Evolutionary conservation across 2,113 vertebrate species (phyloP), one percentile per base, ranked within the genome.

Genomic region (Miniopterus natalensis): DNA sequence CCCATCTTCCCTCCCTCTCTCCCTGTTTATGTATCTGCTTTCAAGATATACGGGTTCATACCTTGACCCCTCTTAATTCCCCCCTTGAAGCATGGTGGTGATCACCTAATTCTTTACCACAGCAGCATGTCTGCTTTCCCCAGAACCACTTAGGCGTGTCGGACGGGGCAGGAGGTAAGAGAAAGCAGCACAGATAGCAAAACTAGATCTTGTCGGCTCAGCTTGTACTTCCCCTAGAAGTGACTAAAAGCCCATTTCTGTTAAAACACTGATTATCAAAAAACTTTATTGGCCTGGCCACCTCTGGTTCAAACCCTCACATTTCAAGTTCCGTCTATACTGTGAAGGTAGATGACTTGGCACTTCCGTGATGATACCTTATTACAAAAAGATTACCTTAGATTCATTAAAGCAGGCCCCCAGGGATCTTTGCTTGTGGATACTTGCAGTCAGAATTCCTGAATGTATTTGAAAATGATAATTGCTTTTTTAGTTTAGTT

Each of bases 391-490:
- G 40, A 88, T 74, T 70, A 45, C 57, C n/a, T 84, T 90, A 59
- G 40, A 47, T 75, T 93, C 47, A 40, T 78, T 94, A 55, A 95
- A 93, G 77, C 42, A 84, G 51, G 14, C 12, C 14, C 29, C 25
- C 23, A 11, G 73, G 53, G 51, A 57, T 59, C 68, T 89, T 95
- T 88, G 65, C 77, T 74, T 88, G 13, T 73, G 49, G 55, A 36
- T 74, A 59, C 74, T 93, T 95, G 21, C 14, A 59, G 42, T 90
- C 57, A 95, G 74, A 73, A 91, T 88, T 88, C 29, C 71, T 74
- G 45, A 90, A 51, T 73, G 11, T 57, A 86, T 90, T 94, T 80
- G 25, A 86, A 92, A 95, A 71, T 88, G 73, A 73, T 90, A 66
- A 77, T 66, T 75, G 20, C 47, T 73, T 90, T 71, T 84, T 47